Evolutionary conservation across 2,888 invertebrate species (phyloP).

Genomic region (Eupsilia transversa): DNA sequence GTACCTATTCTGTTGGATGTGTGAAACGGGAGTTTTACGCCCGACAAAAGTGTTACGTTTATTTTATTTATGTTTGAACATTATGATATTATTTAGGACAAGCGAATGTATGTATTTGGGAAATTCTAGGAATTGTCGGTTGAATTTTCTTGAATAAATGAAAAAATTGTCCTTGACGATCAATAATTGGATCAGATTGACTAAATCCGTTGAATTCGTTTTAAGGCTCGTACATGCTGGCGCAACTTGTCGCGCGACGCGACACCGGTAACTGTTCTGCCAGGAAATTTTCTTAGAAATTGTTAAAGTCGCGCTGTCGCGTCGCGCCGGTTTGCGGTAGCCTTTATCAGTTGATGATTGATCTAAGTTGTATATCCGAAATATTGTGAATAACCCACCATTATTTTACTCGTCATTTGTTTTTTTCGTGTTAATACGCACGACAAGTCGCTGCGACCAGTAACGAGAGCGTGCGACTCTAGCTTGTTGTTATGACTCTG

Average conservation of each 20-base stretch:
- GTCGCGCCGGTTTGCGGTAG: no score
- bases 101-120: constrained; percentile 5
- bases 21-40: constrained; percentile 45
- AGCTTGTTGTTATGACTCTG: neutral
- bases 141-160: constrained; percentile 6
- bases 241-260: no score
- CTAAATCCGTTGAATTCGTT: no score
- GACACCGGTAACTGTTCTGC: no score
- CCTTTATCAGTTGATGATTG: neutral
- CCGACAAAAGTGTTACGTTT: constrained; percentile 38
- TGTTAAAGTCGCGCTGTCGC: no score
- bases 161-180: neutral
- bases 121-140: neutral
- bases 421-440: no score
- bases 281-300: no score
- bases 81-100: constrained; percentile 42
- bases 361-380: neutral
- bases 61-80: constrained; percentile 55
- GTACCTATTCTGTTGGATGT: constrained; percentile 40
- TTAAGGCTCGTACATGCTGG: no score
- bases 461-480: neutral
- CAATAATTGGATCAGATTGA: neutral
- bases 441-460: neutral
- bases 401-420: no score
- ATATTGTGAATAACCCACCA: neutral